Percentiles rank a stretch among this genome's conserved stretches.
phyloP scores from a whole-genome alignment of 2,888 invertebrate genomes.

The Scaptomyza tumidula region DNA sequence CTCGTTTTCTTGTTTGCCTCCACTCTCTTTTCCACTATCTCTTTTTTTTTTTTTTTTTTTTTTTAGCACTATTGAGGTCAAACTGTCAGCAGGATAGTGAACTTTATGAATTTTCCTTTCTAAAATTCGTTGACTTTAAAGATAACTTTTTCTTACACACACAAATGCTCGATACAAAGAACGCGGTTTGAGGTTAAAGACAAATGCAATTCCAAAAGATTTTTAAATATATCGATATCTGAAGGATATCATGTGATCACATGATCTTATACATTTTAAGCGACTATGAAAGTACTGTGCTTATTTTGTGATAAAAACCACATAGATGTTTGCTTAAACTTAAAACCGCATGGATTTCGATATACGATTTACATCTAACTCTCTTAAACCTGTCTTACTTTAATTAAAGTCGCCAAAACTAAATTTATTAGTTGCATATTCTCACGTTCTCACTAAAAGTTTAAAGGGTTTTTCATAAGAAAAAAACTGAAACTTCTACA shows the following conservation, averaged over 20 bases:
- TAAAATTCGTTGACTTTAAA: slow-evolving; percentile 62
- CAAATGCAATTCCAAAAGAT: no score
- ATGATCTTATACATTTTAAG: no score
- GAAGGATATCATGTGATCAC: no score
- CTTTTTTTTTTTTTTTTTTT: slow-evolving; percentile 23
- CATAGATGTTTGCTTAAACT: no score
- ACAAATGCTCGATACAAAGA: not conserved
- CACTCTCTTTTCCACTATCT: slow-evolving; percentile 10
- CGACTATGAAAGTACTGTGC: no score
- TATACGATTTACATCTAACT: no score
- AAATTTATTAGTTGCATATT: not conserved
- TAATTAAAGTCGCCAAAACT: no score
- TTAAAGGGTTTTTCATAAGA: not conserved
- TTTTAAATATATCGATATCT: no score
- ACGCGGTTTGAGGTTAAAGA: not conserved
- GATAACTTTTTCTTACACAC: slow-evolving; percentile 4
- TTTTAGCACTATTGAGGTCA: slow-evolving; percentile 66
- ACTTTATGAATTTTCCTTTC: slow-evolving; percentile 60
- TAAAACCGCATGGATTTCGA: not conserved
- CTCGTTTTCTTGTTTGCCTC: slow-evolving; percentile 52
- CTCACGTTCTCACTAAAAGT: not conserved
- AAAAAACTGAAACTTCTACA: not conserved
- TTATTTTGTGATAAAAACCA: not conserved
- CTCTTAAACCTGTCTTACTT: no score
- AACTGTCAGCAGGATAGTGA: slow-evolving; percentile 73